Percentiles rank a stretch among this genome's conserved stretches.
Evolutionary conservation across 1,140 invertebrate species (phyloP).

Genomic region (Rhynchophorus ferrugineus): DNA sequence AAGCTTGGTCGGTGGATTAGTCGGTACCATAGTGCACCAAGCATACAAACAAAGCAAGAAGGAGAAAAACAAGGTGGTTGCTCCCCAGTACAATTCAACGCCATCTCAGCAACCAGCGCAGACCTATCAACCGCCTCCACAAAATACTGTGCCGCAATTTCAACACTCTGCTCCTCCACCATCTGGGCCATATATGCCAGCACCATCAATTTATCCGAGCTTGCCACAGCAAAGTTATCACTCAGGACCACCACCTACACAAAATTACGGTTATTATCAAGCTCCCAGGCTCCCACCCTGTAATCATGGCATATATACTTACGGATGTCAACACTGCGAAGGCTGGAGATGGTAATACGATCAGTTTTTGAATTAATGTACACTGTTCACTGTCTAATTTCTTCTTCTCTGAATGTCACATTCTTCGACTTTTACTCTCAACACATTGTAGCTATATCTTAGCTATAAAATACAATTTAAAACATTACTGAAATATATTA

Average conservation of each 20-base stretch:
- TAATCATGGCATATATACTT: neutral
- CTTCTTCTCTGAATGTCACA: no score
- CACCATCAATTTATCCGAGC: neutral
- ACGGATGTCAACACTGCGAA: neutral
- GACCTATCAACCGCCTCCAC: neutral
- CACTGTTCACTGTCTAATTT: no score
- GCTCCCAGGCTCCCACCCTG: conserved; percentile 1
- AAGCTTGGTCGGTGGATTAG: neutral
- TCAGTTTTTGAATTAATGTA: no score
- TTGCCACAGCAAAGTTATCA: neutral
- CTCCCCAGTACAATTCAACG: neutral
- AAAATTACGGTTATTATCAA: no score
- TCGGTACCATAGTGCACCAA: neutral
- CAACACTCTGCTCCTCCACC: neutral
- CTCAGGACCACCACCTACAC: neutral
- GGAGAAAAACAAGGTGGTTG: neutral
- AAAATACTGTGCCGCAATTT: no score
- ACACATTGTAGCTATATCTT: no score
- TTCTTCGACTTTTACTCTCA: no score
- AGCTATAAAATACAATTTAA: no score
- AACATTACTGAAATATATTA: no score
- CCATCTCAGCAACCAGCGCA: neutral
- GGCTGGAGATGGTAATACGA: neutral
- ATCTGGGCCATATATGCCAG: neutral
- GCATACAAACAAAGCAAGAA: neutral